These are phyloP conservation scores for Samia ricini DNA, from an alignment of 1,140 invertebrate species.

Conservation along the genomic window DNA sequence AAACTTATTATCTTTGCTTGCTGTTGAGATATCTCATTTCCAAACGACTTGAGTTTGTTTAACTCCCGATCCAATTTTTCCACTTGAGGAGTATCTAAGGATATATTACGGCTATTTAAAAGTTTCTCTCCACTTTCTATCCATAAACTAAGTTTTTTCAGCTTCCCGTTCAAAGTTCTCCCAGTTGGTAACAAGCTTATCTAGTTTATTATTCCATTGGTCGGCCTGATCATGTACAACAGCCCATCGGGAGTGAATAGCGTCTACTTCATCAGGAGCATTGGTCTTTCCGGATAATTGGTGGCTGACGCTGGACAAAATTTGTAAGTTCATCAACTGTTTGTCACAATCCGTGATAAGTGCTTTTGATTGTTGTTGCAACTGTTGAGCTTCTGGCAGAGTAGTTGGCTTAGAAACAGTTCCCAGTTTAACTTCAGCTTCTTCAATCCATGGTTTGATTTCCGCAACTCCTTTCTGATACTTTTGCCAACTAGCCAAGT, in stretches of 20 bases:
- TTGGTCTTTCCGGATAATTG: constrained; percentile 85
- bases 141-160: constrained; percentile 85
- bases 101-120: constrained; percentile 77
- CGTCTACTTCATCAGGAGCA: constrained; percentile 89
- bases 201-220: constrained; percentile 86
- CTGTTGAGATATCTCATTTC: constrained; percentile 89
- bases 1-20: constrained; percentile 88
- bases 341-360: constrained; percentile 88
- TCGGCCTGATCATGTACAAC: constrained; percentile 85
- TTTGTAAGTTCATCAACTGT: constrained; percentile 85
- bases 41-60: constrained; percentile 85
- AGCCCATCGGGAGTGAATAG: constrained; percentile 88
- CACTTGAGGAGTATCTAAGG: constrained; percentile 82
- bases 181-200: constrained; percentile 89
- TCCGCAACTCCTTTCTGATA: constrained; percentile 88
- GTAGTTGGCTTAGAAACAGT: constrained; percentile 85
- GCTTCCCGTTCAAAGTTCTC: constrained; percentile 86
- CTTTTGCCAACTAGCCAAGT: constrained; percentile 90
- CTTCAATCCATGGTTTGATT: constrained; percentile 92
- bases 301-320: constrained; percentile 84
- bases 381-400: constrained; percentile 87
- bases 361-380: constrained; percentile 83
- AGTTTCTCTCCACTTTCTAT: constrained; percentile 82
- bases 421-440: constrained; percentile 88
- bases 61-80: constrained; percentile 86